Base-by-base conservation (phyloP, 2,113 vertebrate genomes). In the Pongo pygmaeus region DNA sequence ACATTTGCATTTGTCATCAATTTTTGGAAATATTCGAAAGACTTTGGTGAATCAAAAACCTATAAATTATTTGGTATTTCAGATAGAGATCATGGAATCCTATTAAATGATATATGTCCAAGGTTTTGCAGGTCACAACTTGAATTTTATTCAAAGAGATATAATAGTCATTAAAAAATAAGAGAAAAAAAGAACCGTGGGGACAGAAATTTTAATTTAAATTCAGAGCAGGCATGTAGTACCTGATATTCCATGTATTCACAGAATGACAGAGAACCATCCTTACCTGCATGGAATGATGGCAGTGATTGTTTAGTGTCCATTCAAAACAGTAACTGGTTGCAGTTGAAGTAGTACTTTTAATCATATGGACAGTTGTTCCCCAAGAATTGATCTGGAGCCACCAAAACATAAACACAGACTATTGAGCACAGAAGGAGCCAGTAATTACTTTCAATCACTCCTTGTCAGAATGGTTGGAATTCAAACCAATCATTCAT, bases 331-430 rank as follows among this genome's bases (percentile, higher is more conserved):
- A 74, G 48, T 64, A 91, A 89, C 40, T 91, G 22, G 43, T 89
- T 94, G 48, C 38, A 88, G 30, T 83, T 95, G 59, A 94, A 55
- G 25, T 43, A 67, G 38, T 89, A 22, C 8, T 96, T 96, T 97
- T 96, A 94, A 94, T 96, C 50, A 92, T 85, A 92, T 81, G 25
- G 40, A 93, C 27, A n/a, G 13, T 94, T 83, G 25, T 95, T 97
- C 75, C 32, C 43, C 25, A 87, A 89, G 57, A 84, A 91, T 46
- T 93, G 59, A 94, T 80, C 69, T 80, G 46, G 35, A 38, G 70
- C n/a, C 74, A 80, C 40, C 52, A 85, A 80, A 17, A 84, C 46
- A 86, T 78, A 97, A 92, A 92, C 57, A 96, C 35, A 94, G 83
- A 67, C 75, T 77, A 35, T 52, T 97, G 61, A 88, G 69, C 78